A percentile compares a stretch with the other conserved stretches of the same genome.
These are phyloP conservation scores for Euplagia quadripunctaria DNA, from an alignment of 2,888 invertebrate genomes.

Conservation along the genomic window DNA sequence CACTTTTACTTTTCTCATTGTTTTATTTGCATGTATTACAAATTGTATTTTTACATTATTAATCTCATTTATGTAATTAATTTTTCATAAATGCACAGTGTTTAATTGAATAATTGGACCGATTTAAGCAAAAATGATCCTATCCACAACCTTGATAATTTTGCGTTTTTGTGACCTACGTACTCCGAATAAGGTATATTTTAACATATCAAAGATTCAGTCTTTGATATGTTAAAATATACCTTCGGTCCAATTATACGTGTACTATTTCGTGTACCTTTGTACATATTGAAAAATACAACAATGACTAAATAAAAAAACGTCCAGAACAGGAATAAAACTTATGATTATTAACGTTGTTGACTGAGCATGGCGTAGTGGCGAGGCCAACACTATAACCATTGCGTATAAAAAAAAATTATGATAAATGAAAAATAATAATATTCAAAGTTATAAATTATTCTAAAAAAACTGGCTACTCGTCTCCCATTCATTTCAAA, in stretches of 20 bases:
- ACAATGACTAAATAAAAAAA: neutral
- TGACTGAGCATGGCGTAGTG: too few species aligned
- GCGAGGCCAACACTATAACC: too few species aligned
- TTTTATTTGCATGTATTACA: neutral
- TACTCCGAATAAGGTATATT: too few species aligned
- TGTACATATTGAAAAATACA: neutral
- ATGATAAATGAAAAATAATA: too few species aligned
- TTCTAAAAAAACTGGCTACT: neutral
- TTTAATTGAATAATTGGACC: neutral
- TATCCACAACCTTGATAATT: too few species aligned
- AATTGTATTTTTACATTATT: too few species aligned
- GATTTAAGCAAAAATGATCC: too few species aligned
- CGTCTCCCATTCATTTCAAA: conserved; percentile 16
- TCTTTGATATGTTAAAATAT: too few species aligned
- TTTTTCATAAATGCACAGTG: neutral
- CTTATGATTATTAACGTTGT: neutral
- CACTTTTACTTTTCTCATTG: neutral
- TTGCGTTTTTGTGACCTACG: too few species aligned
- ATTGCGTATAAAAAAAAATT: too few species aligned
- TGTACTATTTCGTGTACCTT: neutral
- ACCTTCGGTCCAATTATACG: too few species aligned
- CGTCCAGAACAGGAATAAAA: neutral
- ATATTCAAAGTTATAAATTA: neutral
- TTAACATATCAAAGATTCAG: too few species aligned
- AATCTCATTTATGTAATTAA: neutral